These are phyloP conservation scores for Crioceris asparagi DNA, from an alignment of 2,888 invertebrate species.

Conservation along the genomic window DNA sequence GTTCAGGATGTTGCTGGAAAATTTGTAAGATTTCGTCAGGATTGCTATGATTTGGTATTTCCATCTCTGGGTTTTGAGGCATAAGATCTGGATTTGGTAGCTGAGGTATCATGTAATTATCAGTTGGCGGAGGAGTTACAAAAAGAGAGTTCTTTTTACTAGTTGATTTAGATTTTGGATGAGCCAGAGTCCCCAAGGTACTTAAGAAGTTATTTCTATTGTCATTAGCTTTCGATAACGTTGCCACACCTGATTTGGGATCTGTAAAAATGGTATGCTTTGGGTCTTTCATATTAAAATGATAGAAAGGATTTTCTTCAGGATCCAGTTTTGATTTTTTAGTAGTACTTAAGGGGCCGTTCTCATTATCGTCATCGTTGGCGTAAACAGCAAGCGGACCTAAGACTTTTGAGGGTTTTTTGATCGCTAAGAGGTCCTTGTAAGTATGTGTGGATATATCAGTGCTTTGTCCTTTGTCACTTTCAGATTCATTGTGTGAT, in stretches of 20 bases:
- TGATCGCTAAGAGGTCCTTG: slow-evolving; percentile 18
- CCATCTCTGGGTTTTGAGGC: slow-evolving; percentile 16
- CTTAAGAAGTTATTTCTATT: no score
- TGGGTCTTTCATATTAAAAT: no score
- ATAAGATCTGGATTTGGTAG: not conserved
- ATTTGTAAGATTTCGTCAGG: slow-evolving; percentile 35
- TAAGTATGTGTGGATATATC: not conserved
- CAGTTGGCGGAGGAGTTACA: slow-evolving; percentile 21
- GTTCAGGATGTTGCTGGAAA: slow-evolving; percentile 36
- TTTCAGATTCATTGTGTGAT: no score
- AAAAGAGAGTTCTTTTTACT: slow-evolving; percentile 19
- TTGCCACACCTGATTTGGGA: no score
- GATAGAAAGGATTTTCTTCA: slow-evolving; percentile 27
- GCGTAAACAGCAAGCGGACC: slow-evolving; percentile 34
- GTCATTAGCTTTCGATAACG: no score
- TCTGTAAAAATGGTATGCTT: no score
- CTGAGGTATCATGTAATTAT: not conserved
- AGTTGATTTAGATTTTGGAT: no score
- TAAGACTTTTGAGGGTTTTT: slow-evolving; percentile 31
- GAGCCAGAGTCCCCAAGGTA: no score
- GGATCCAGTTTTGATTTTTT: slow-evolving; percentile 15
- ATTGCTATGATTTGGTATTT: slow-evolving; percentile 29
- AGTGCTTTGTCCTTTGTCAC: no score
- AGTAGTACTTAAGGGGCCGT: slow-evolving; percentile 11
- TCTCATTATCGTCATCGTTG: slow-evolving; percentile 23